Evolutionary conservation across 2,113 vertebrate species (phyloP), one percentile per base, ranked within the genome.

Genomic region (Albula glossodonta): DNA sequence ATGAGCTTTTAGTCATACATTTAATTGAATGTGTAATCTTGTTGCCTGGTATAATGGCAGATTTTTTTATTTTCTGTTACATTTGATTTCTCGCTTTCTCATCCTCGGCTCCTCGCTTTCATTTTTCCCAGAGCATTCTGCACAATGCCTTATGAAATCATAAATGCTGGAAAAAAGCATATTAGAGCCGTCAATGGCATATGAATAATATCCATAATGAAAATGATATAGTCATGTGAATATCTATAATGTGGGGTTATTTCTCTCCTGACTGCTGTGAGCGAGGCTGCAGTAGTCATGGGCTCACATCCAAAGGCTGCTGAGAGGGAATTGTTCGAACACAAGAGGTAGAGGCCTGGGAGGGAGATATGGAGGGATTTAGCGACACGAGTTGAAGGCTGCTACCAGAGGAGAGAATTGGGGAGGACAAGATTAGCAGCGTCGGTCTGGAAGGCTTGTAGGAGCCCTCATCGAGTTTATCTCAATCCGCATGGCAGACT

Each of bases 281-380:
- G 49, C 52, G 50, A 78, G 51, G 82, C 78, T 57, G 84, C 41
- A 41, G 82, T 56, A 52, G 86, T 86, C 57, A 87, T 85, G 90
- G 90, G 89, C 90, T 81, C 84, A 85, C 57, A 87, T 91, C 91
- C 91, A 92, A 91, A 66, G 84, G 70, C 86, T 48, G 87, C 86
- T 91, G 88, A 91, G 90, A 90, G 89, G 90, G 88, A 88, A 91
- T 91, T 92, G 91, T 92, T 91, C 78, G 81, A 88, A 88, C 89
- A 91, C 91, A 91, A 90, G 91, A 89, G 91, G 85, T 79, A 66
- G 84, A 74, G 90, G 89, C 87, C 90, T 90, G 86, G 87, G 90
- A 91, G 90, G 85, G 88, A 92, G 91, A 92, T 91, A 92, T 88
- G 91, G 88, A 81, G 88, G 90, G 88, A 91, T 90, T 92, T 90